Evolutionary conservation across 2,888 invertebrate species (phyloP).

Genomic region (Lapara coniferarum): DNA sequence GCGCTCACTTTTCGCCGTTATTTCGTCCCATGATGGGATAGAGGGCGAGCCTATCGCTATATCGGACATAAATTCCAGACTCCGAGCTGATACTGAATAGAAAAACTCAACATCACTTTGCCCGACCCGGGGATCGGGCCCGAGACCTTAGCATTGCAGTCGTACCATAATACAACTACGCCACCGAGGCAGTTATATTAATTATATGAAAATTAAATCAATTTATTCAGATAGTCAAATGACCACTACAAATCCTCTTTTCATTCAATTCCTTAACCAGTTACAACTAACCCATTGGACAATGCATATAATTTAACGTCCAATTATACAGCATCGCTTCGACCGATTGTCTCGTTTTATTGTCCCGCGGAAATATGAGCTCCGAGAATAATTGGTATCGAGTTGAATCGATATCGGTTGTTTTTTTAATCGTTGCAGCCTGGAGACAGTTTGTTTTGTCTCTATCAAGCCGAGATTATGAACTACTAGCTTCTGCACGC

Average conservation of each 20-base stretch:
- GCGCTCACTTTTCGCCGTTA: too few species aligned
- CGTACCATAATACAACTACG: too few species aligned
- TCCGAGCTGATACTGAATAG: too few species aligned
- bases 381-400: constrained; percentile 48
- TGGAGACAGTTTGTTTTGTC: constrained; percentile 17
- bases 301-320: constrained; percentile 22
- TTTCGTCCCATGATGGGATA: too few species aligned
- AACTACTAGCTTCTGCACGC: too few species aligned
- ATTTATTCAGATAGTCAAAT: neutral
- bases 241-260: neutral
- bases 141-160: too few species aligned
- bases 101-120: too few species aligned
- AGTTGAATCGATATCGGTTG: constrained; percentile 37
- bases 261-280: neutral
- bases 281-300: neutral
- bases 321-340: constrained; percentile 12
- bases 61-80: too few species aligned
- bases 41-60: too few species aligned
- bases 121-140: too few species aligned
- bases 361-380: constrained; percentile 46
- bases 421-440: constrained; percentile 15
- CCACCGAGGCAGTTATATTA: too few species aligned
- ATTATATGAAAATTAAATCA: too few species aligned
- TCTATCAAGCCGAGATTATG: neutral
- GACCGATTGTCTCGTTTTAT: constrained; percentile 33